Evolutionary conservation across 2,113 vertebrate genomes (phyloP).

Genomic region (Lota lota): DNA sequence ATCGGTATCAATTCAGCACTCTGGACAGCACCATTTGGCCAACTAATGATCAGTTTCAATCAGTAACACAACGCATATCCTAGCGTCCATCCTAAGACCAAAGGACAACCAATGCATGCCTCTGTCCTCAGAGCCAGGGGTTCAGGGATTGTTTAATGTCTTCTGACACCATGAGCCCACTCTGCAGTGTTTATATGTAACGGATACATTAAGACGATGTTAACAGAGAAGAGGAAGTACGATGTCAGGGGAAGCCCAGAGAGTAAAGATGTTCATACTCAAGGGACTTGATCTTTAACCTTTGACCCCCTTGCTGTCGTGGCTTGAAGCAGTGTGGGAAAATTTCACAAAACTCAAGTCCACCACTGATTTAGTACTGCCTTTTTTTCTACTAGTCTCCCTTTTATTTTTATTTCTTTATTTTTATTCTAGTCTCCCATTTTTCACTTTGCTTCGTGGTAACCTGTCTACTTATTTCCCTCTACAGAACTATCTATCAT

Average conservation of each 20-base stretch:
- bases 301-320: constrained; percentile 24
- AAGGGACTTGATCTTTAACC: constrained; percentile 35
- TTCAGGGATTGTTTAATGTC: constrained; percentile 19
- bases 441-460: not conserved
- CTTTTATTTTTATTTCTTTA: constrained; percentile 2
- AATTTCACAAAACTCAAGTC: constrained; percentile 25
- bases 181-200: constrained; percentile 40
- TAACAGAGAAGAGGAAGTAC: constrained; percentile 52
- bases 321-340: constrained; percentile 53
- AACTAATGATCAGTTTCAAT: no score
- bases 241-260: constrained; percentile 39
- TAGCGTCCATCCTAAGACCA: no score
- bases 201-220: constrained; percentile 27
- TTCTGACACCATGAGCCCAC: constrained; percentile 24
- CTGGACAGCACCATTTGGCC: constrained; percentile 26
- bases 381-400: constrained; percentile 17
- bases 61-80: no score
- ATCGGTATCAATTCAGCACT: constrained; percentile 18
- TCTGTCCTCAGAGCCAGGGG: not conserved
- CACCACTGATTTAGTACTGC: not conserved
- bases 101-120: not conserved
- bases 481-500: not conserved
- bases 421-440: not conserved
- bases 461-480: not conserved
- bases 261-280: constrained; percentile 31